phyloP scores from a whole-genome alignment of 2,888 invertebrate genomes.

The Troides oblongomaculatus region DNA sequence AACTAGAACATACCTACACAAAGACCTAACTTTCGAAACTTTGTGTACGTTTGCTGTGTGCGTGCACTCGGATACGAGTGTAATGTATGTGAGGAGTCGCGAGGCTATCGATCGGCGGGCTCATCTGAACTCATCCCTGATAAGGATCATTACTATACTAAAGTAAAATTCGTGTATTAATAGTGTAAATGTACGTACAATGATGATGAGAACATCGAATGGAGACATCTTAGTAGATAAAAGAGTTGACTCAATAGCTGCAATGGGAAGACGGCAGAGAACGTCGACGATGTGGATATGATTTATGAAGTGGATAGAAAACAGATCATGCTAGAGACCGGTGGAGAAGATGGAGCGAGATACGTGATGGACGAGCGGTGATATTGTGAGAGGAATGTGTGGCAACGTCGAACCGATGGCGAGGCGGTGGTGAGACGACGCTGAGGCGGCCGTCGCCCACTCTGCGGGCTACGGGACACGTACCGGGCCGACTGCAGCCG shows the following conservation, averaged over 20 bases:
- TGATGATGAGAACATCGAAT: constrained; percentile 13
- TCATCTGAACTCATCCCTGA: constrained; percentile 2
- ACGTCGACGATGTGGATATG: constrained; percentile 1
- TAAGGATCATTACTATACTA: background rate
- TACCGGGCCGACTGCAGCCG: constrained; percentile 55
- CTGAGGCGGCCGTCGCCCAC: constrained; percentile 39
- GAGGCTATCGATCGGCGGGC: constrained; percentile 17
- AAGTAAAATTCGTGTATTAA: background rate
- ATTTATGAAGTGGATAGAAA: constrained; percentile 12
- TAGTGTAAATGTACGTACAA: background rate
- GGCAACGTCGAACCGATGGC: constrained; percentile 30
- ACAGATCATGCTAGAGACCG: constrained; percentile 1
- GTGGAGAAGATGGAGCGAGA: background rate
- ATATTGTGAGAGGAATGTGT: background rate
- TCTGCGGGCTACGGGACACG: constrained; percentile 47
- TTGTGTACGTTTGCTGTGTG: too few relatives aligned
- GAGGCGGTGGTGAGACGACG: constrained; percentile 36
- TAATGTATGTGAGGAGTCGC: background rate
- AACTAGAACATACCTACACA: too few relatives aligned
- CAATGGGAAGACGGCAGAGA: background rate
- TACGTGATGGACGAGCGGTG: background rate
- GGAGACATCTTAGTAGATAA: constrained; percentile 3
- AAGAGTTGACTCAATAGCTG: background rate
- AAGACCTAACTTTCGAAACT: too few relatives aligned
- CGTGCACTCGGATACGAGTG: too few relatives aligned